These are phyloP conservation scores for Loripinus fragilis DNA, from an alignment of 2,888 invertebrate species.

Conservation along the genomic window DNA sequence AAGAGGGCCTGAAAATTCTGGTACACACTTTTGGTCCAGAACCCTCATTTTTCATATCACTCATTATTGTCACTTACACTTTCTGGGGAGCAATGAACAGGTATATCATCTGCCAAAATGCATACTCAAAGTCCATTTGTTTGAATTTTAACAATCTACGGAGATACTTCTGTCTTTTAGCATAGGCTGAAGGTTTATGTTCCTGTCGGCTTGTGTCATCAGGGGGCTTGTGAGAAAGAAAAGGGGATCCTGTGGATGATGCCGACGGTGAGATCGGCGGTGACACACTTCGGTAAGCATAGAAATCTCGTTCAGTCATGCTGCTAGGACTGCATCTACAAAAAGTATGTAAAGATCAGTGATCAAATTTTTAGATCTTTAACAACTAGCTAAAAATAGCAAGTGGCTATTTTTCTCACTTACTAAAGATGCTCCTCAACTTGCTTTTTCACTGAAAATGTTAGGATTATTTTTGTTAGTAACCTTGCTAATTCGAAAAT, in stretches of 20 bases:
- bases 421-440: too few species aligned
- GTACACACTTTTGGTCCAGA: too few species aligned
- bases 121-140: constrained; percentile 99
- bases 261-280: constrained; percentile 74
- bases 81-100: constrained; percentile 97
- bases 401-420: too few species aligned
- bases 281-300: constrained; percentile 68
- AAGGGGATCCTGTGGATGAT: constrained; percentile 65
- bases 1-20: too few species aligned
- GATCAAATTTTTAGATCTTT: too few species aligned
- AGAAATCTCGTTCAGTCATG: constrained; percentile 50
- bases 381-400: too few species aligned
- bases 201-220: constrained; percentile 55
- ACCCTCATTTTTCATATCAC: too few species aligned
- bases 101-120: constrained; percentile 99
- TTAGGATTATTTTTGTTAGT: too few species aligned
- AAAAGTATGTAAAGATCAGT: too few species aligned
- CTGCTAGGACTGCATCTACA: not conserved
- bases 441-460: too few species aligned
- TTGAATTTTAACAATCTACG: constrained; percentile 89
- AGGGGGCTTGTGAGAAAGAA: constrained; percentile 53
- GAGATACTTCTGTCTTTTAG: constrained; percentile 88
- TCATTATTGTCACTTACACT: constrained; percentile 89
- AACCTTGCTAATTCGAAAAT: too few species aligned
- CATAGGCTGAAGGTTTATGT: constrained; percentile 88